Conservation (phyloP, 2,888 invertebrate genomes). For the Adelphocoris suturalis region DNA sequence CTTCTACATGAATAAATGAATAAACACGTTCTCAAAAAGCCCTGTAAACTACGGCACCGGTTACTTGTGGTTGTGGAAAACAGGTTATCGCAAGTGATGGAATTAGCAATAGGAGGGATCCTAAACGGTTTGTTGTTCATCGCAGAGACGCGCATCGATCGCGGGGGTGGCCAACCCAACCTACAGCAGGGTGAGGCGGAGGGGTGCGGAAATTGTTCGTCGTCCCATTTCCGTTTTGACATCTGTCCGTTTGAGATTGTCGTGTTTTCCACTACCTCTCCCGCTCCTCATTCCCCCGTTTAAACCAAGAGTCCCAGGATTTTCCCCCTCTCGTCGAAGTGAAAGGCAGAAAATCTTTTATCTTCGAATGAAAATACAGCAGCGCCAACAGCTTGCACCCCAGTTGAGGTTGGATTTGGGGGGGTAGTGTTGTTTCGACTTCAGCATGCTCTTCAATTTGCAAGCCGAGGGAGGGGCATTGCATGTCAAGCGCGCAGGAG, state of each 20-base stretch:
- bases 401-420: no score
- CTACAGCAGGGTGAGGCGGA: neutral
- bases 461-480: no score
- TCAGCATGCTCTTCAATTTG: no score
- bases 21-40: no score
- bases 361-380: no score
- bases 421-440: no score
- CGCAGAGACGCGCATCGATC: conserved; percentile 49
- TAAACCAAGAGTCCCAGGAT: neutral
- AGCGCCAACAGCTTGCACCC: no score
- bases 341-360: conserved; percentile 13
- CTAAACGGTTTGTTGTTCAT: conserved; percentile 70
- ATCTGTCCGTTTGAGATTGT: conserved; percentile 61
- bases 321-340: neutral
- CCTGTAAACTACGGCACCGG: neutral
- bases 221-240: conserved; percentile 69
- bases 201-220: conserved; percentile 66
- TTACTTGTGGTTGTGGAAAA: conserved; percentile 59
- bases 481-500: no score
- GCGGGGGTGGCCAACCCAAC: neutral
- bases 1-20: neutral
- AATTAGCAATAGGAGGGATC: conserved; percentile 60
- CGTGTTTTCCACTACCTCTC: neutral
- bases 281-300: neutral
- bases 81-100: conserved; percentile 66